These are phyloP conservation scores for Motacilla tschutschensis DNA, from an alignment of 2,113 vertebrate genomes.

Conservation along the genomic window DNA sequence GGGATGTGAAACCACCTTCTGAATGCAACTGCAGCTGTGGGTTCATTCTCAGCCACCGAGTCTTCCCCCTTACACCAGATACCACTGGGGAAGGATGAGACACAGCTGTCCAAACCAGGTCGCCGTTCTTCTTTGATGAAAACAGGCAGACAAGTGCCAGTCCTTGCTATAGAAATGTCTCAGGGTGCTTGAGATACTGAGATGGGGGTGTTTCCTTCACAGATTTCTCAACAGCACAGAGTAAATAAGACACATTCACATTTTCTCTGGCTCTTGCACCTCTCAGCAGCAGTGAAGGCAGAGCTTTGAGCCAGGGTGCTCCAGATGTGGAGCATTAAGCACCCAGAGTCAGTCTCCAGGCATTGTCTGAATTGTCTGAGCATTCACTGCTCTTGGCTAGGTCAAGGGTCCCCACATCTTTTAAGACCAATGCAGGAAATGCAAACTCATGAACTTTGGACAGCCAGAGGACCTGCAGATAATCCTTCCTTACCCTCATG, in stretches of 20 bases:
- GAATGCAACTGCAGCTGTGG: background rate
- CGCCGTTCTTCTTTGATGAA: background rate
- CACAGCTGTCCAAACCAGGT: background rate
- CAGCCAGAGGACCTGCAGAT: background rate
- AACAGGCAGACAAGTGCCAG: accelerated
- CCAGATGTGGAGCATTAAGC: background rate
- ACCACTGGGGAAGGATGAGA: background rate
- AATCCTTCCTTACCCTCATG: background rate
- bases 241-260: background rate
- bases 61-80: background rate
- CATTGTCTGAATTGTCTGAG: background rate
- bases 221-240: background rate
- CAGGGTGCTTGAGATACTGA: background rate
- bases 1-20: background rate
- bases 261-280: background rate
- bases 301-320: accelerated
- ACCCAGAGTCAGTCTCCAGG: background rate
- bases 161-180: background rate
- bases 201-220: background rate
- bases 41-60: background rate
- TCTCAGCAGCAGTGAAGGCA: background rate
- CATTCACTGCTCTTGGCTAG: background rate
- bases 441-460: background rate
- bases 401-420: background rate
- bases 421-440: background rate